Conservation (phyloP, 2,797 vertebrate species). For the Rachycentron canadum region DNA sequence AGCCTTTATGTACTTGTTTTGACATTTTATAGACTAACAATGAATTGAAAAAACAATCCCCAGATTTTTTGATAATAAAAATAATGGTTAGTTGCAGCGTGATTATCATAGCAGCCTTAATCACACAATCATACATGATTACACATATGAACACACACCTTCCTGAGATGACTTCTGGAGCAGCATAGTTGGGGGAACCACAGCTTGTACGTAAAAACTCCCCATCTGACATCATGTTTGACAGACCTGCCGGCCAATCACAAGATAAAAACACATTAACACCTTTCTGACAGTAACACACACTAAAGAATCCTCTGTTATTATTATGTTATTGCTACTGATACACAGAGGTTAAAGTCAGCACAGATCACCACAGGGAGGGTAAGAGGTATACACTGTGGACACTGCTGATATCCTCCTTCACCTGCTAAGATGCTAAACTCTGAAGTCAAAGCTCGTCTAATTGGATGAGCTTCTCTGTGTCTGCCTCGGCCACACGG, state of each 20-base stretch:
- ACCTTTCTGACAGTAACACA: slow-evolving; percentile 4
- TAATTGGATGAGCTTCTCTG: slow-evolving; percentile 75
- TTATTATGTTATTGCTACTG: slow-evolving; percentile 21
- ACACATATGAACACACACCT: slow-evolving; percentile 83
- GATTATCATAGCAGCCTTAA: not conserved
- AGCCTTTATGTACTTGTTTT: not conserved
- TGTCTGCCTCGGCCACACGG: slow-evolving; percentile 45
- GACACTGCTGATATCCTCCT: slow-evolving; percentile 54
- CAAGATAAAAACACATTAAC: slow-evolving; percentile 11
- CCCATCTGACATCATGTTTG: slow-evolving; percentile 99
- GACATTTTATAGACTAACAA: too few species aligned
- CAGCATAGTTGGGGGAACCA: slow-evolving; percentile 98
- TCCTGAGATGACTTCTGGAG: slow-evolving; percentile 99
- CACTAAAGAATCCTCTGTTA: not conserved
- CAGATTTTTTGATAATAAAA: not conserved
- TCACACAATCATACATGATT: not conserved
- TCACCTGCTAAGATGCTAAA: slow-evolving; percentile 54
- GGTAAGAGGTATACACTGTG: not conserved
- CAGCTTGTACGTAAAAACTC: slow-evolving; percentile 99
- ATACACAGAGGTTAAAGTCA: slow-evolving; percentile 25
- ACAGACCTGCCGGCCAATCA: slow-evolving; percentile 88
- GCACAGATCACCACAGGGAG: slow-evolving; percentile 1
- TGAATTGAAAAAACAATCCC: not conserved
- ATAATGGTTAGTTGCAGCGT: not conserved
- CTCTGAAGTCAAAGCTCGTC: slow-evolving; percentile 67